Base-by-base conservation (phyloP, 1,140 invertebrate genomes). In the Trialeurodes vaporariorum region DNA sequence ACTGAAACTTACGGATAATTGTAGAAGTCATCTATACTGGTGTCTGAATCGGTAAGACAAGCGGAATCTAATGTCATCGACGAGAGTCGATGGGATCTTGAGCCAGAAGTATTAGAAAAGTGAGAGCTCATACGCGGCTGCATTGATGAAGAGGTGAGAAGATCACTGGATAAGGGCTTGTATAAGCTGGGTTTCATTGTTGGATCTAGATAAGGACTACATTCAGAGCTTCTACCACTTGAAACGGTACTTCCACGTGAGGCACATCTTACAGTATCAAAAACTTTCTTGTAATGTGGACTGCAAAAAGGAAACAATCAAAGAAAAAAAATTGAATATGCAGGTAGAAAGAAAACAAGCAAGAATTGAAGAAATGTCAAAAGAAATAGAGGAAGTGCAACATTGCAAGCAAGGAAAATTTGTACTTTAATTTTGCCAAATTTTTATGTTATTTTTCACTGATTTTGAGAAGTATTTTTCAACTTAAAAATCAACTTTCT, bases 251-350 rank as follows among this genome's bases (percentile, higher is more conserved):
- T 71, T 25, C 34, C 67, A 17, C 86, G 83, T 12, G 86, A 86
- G 22, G 86, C 89, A 74, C 85, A 91, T 63, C 88, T 83, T 27
- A 92, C 90, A 2, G 90, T 93, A 72, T 92, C 90, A 75, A 93
- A 93, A 61, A 86, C 91, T 76, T 87, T 88, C 71, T 88, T 88
- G 77, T 88, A 91, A 59, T 86, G 83, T 68, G 87, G 85, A 64
- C 86, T 87, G 77, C 0, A 76, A 79, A 70, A 65, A 25, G 66
- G 70, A 69, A 34, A 23, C 63, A 67, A 68, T 9, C 58, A 65
- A n/a, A 13, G 68, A 25, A 25, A 26, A 22, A 61, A n/a, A 58
- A 58, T 13, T n/a, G 12, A n/a, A n/a, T 58, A n/a, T n/a, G 22
- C 12, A 58, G 49, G 12, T 58, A 13, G 22, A 58, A n/a, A 58